phyloP scores from a whole-genome alignment of 2,113 vertebrate species.

The Burhinus oedicnemus region DNA sequence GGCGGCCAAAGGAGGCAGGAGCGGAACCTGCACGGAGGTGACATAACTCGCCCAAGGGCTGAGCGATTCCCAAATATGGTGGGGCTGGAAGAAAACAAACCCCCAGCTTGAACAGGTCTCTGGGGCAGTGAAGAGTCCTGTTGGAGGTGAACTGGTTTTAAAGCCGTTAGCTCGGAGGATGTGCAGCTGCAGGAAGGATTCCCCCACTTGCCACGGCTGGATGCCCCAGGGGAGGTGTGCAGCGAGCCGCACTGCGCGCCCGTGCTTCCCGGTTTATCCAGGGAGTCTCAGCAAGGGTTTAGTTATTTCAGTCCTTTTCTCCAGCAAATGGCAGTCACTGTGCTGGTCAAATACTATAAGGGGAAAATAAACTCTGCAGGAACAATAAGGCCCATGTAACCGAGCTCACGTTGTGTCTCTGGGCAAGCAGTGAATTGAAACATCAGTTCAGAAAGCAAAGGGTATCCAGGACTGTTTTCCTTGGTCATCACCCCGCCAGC shows the following conservation, averaged over 20 bases:
- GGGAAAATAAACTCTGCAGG: neutral
- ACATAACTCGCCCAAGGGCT: neutral
- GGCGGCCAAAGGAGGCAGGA: neutral
- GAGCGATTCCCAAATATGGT: accelerated
- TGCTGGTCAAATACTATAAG: neutral
- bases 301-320: neutral
- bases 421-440: neutral
- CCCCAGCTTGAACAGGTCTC: neutral
- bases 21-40: accelerated
- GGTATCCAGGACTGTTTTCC: neutral
- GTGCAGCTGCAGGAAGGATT: neutral
- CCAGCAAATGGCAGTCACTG: neutral
- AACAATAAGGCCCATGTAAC: neutral
- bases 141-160: neutral
- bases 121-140: neutral
- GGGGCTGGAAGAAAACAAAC: neutral
- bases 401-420: neutral
- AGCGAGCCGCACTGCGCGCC: accelerated
- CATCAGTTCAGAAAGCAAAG: neutral
- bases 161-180: neutral
- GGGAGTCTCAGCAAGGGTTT: neutral
- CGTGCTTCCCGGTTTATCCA: neutral
- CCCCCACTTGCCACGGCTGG: neutral
- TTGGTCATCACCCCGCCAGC: neutral
- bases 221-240: neutral